phyloP scores from a whole-genome alignment of 2,888 invertebrate genomes.

The Macrophya alboannulata region DNA sequence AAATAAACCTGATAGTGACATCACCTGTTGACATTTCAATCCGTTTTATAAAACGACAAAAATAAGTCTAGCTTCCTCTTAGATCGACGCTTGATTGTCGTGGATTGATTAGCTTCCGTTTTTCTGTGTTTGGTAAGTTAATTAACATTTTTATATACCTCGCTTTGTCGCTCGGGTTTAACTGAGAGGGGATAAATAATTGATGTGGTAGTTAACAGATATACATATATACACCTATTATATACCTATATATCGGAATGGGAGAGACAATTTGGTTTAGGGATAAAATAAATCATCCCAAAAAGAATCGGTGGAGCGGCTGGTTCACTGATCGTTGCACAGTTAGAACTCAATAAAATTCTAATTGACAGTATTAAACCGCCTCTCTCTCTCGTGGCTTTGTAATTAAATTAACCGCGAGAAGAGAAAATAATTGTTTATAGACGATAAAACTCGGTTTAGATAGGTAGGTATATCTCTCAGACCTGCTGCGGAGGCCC shows the following conservation, averaged over 20 bases:
- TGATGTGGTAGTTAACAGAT: neutral
- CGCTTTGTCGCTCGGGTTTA: neutral
- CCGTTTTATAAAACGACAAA: slow-evolving; percentile 18
- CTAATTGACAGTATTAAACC: slow-evolving; percentile 60
- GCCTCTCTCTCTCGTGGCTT: neutral
- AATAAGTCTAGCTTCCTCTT: neutral
- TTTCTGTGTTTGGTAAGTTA: slow-evolving; percentile 17
- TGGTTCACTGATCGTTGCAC: neutral
- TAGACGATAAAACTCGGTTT: slow-evolving; percentile 60
- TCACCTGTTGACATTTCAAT: neutral
- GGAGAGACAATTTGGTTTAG: neutral
- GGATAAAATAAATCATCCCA: neutral
- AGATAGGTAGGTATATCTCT: slow-evolving; percentile 8
- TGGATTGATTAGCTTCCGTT: slow-evolving; percentile 31
- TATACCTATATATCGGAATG: neutral
- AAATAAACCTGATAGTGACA: neutral
- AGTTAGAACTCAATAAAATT: slow-evolving; percentile 55
- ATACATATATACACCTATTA: neutral
- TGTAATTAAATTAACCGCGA: slow-evolving; percentile 62
- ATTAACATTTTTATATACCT: neutral
- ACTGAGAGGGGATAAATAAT: neutral
- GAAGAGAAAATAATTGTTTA: slow-evolving; percentile 60
- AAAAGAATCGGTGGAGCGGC: neutral
- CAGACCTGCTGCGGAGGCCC: neutral
- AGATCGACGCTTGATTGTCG: slow-evolving; percentile 17